Conservation (phyloP, 2,113 vertebrate species). For the Ptilonorhynchus violaceus region DNA sequence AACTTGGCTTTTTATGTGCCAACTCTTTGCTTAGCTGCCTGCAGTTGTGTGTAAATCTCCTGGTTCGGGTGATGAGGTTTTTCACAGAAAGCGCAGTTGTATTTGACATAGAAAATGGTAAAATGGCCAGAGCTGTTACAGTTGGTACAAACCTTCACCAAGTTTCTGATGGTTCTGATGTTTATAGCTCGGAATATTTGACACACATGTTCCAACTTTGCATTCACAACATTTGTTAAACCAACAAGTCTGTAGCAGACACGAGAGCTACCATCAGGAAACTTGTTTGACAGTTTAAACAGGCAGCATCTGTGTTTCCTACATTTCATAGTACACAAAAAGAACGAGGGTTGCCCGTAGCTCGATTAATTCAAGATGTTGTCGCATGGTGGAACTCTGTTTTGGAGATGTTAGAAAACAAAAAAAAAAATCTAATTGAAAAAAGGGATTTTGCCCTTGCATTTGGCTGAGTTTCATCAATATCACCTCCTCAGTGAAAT, state of each 20-base stretch:
- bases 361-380: slow-evolving; percentile 58
- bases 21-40: neutral
- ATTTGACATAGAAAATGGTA: neutral
- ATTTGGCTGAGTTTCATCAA: slow-evolving; percentile 7
- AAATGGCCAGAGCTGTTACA: neutral
- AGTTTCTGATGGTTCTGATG: neutral
- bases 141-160: neutral
- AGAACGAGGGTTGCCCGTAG: neutral
- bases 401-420: slow-evolving; percentile 2
- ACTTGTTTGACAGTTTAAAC: slow-evolving; percentile 68
- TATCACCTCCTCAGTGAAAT: slow-evolving; percentile 8
- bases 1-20: neutral
- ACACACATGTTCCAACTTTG: slow-evolving; percentile 50
- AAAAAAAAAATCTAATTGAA: neutral
- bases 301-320: slow-evolving; percentile 62
- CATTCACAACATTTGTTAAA: slow-evolving; percentile 50
- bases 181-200: slow-evolving; percentile 34
- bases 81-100: neutral
- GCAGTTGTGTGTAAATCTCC: neutral
- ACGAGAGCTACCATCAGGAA: slow-evolving; percentile 60
- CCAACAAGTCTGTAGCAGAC: slow-evolving; percentile 42
- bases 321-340: slow-evolving; percentile 37
- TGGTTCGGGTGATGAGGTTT: neutral
- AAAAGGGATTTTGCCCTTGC: slow-evolving; percentile 16
- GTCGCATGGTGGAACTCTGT: neutral